A percentile compares a stretch with the other conserved stretches of the same genome.
Evolutionary conservation across 2,888 invertebrate genomes (phyloP).

Genomic region (Sarcophaga subvicina): DNA sequence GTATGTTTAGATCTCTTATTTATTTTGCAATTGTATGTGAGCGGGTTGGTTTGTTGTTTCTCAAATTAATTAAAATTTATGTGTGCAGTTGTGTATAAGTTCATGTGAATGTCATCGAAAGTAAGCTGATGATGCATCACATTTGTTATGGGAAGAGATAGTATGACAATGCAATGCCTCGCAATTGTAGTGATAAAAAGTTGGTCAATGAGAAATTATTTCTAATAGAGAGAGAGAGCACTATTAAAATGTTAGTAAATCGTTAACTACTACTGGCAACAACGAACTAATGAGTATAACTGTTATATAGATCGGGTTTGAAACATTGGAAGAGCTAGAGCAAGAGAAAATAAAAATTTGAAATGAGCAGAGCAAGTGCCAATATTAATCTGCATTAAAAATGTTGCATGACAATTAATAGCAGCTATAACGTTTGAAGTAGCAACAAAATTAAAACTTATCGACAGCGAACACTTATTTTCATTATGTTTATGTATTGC

Average conservation of each 20-base stretch:
- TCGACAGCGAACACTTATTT: too few relatives aligned
- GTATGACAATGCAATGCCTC: constrained; percentile 10
- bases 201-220: constrained; percentile 29
- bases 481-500: too few relatives aligned
- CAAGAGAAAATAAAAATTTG: background rate
- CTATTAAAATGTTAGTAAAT: constrained; percentile 48
- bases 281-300: background rate
- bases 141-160: background rate
- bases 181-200: constrained; percentile 7
- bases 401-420: constrained; percentile 18
- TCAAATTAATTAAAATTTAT: constrained; percentile 52
- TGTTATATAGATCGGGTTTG: background rate
- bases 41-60: background rate
- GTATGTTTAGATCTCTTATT: too few relatives aligned
- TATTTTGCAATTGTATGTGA: too few relatives aligned
- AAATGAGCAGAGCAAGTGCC: constrained; percentile 20
- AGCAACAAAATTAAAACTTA: too few relatives aligned
- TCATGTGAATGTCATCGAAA: background rate
- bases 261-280: constrained; percentile 44
- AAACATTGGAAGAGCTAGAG: background rate
- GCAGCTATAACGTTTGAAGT: background rate
- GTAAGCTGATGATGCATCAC: constrained; percentile 16
- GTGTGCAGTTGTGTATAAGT: background rate
- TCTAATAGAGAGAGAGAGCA: background rate
- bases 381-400: constrained; percentile 16